Base-by-base conservation (phyloP, 2,797 vertebrate genomes). In the Eremophila alpestris region DNA sequence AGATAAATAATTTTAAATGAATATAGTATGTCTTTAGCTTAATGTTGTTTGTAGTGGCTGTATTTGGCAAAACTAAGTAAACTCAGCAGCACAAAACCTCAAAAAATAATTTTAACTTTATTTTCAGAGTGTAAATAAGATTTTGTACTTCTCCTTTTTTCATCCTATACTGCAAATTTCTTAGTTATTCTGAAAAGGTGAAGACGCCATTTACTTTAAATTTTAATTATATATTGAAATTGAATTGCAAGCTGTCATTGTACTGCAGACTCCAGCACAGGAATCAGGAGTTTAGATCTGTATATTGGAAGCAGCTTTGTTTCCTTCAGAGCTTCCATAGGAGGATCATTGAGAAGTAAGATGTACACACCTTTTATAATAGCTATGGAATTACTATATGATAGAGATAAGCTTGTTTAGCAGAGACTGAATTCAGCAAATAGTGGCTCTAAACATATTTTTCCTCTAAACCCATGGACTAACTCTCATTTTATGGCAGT, bases 71-170 rank as follows among this genome's bases (percentile, higher is more conserved):
- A 90, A 60, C 45, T 36, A 58, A 49, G 9, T 74, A 58, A 80
- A 77, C 45, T 75, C 32, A 70, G 22, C 21, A 71, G 15, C 5
- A 70, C 15, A 80, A 71, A 82, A 75, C 23, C n/a, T 48, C 3
- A 62, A 68, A 58, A 84, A 80, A 38, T 1, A 49, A 54, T 87
- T 79, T 49, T 3, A 59, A 60, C 41, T 14, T 70, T 56, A 43
- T 59, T 86, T 95, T 91, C 38, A 67, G 41, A 69, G 7, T 30
- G 10, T 51, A 73, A 84, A 46, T 60, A 91, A 54, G 27, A 75
- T 92, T 96, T 96, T 64, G 11, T 69, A 73, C 46, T 90, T 90
- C 65, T 85, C 13, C 17, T 91, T 92, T 89, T 89, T 22, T 74
- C 51, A 62, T 67, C 40, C 5, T 56, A 29, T 83, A 24, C 41